Conservation (phyloP, 2,113 vertebrate species). For the Pica pica region DNA sequence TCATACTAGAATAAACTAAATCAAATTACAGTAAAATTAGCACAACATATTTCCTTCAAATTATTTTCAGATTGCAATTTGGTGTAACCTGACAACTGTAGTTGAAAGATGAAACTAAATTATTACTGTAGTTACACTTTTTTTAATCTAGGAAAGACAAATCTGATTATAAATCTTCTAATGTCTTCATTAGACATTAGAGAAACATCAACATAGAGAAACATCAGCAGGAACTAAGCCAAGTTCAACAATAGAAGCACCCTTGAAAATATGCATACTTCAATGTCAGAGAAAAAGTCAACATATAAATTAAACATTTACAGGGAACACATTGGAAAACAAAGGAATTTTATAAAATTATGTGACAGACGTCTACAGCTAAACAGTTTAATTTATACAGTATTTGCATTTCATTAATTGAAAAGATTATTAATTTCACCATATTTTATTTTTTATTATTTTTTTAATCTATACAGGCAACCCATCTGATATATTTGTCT, state of each 20-base stretch:
- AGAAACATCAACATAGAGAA: neutral
- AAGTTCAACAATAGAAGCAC: neutral
- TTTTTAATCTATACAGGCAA: neutral
- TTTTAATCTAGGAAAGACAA: neutral
- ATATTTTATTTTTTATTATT: neutral
- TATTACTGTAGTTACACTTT: neutral
- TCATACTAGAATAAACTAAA: neutral
- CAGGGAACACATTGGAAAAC: neutral
- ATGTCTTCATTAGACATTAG: neutral
- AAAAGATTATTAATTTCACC: neutral
- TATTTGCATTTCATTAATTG: neutral
- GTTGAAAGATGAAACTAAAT: neutral
- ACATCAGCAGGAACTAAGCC: neutral
- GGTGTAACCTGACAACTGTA: neutral
- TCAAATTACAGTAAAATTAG: neutral
- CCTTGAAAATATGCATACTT: neutral
- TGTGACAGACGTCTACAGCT: neutral
- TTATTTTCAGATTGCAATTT: neutral
- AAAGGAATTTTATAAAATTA: neutral
- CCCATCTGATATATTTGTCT: neutral
- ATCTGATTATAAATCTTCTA: neutral
- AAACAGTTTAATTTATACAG: neutral
- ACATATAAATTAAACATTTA: neutral
- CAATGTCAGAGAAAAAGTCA: neutral
- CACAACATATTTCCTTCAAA: neutral